Base-by-base conservation (phyloP, 2,888 invertebrate species). In the Nemotelus nigrinus region DNA sequence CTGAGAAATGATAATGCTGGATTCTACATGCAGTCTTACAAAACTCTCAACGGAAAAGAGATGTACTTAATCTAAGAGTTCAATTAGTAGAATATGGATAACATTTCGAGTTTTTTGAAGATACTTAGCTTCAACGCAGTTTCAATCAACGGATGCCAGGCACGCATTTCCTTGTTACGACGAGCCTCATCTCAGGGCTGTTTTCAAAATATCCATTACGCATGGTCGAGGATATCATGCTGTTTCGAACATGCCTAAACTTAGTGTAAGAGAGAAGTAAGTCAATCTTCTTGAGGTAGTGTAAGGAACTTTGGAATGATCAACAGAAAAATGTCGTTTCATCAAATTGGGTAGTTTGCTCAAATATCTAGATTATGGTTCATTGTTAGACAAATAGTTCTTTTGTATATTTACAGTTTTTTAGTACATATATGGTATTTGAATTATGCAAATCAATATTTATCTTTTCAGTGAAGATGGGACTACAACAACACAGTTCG, bases 91-190 rank as follows among this genome's bases (percentile, higher is more conserved):
- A 25, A 25, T 25, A 25, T 25, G 25, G 25, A 48, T 50, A 68
- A 50, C 39, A 65, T 45, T 60, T 65, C 4, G 44, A 3, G 44
- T 3, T 43, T 57, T 72, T 48, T 60, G 43, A 60, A 74, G 74
- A 60, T 74, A 67, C 53, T 48, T 78, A 25, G 80, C 78, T 53
- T 70, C 80, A 3, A 91, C 92, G 0, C 91, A 92, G 77, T 89
- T 92, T 65, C 90, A 92, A 83, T 89, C 91, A 0, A 89, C 89
- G 0, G 88, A 88, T 65, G 91, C 91, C 0, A 88, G 92, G 2
- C 86, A 88, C 39, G 92, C 90, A 0, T 93, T 93, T 83, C 93
- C 93, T 0, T 93, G 93, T 82, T 93, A 90, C 83, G 78, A 78
- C 48, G 76, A 76, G 82, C 93, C 93, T 0, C 87, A 85, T 0